Evolutionary conservation across 1,140 invertebrate species (phyloP), one percentile per base, ranked within the genome.

Genomic region (Hormaphis cornu): DNA sequence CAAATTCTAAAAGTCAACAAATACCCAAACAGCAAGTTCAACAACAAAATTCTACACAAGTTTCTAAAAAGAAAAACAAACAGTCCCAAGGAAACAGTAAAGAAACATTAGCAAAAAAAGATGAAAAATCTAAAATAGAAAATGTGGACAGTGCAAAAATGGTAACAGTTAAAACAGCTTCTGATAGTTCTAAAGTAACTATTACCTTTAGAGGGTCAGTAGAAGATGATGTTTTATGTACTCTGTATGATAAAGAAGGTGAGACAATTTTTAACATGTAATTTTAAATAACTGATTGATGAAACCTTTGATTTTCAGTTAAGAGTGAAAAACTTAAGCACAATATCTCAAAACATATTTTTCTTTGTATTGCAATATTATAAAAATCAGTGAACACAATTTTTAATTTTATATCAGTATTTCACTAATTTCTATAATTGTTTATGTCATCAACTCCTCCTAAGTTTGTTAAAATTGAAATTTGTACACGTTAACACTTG

Each of bases 181-280:
- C 84, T 78, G 84, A 86, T 72, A 82, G 81, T 12, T 83, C 82
- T 69, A 87, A 85, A 14, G 87, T 89, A 6, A 89, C 87, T 0
- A 87, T 89, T 40, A 88, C 87, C 1, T 79, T 88, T 16, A 87
- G 88, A 74, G 87, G 87, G 16, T 85, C 86, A 72, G 86, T 86
- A 3, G 84, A 87, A 74, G 87, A 89, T 73, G 85, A 87, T 75
- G 81, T 89, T 37, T 76, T 89, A 0, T 88, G 87, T 74, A 88
- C 86, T 7, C 77, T 89, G 48, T 82, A 88, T 6, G 88, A 89
- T 76, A 87, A 86, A 9, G 72, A 75, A 73, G 73, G 73, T 74
- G 70, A 69, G 40, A 69, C 3, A 6, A 44, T 3, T 53, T 33
- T 33, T 33, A 6, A 33, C 4, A 6, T 33, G 4, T 33, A 33